Base-by-base conservation (phyloP, 2,888 invertebrate species). In the Andrena fulva region DNA sequence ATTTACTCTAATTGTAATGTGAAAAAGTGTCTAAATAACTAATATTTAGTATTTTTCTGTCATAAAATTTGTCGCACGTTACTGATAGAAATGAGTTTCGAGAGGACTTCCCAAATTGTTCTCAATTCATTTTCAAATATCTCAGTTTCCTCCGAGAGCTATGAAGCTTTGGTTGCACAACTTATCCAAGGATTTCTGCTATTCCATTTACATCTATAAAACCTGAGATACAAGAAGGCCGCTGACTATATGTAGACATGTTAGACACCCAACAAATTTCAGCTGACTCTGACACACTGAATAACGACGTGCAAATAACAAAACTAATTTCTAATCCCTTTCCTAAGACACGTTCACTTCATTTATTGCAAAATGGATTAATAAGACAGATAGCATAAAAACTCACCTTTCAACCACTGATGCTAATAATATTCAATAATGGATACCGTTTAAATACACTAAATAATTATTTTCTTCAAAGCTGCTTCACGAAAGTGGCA, bases 121-220 rank as follows among this genome's bases (percentile, higher is more conserved):
- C 52, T 52, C 10, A 27, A 48, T 10, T 66, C 10, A 16, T 50
- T 52, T 67, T 48, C 67, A 12, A 20, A 48, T 64, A 12, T 48
- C 16, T 48, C 27, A 7, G 16, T 33, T 31, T 12, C 16, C 10
- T 20, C 12, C 10, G 1, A 31, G 29, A 42, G 42, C 12, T 42
- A 12, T 20, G 10, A 52, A 52, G n/a, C 31, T 50, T 67, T 0
- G 31, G 16, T 67, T 67, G n/a, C 31, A 52, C 52, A 67, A 67
- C 31, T 8, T n/a, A 52, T 29, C 52, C 52, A 67, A 67, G 52
- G 29, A 52, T 52, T 20, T 52, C 29, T 20, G 7, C 20, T 56
- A 5, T 20, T 67, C 52, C 31, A 67, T 67, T 52, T 52, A 31
- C 29, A 50, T 66, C 8, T 16, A 48, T n/a, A 20, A 48, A 50